Evolutionary conservation across 2,797 vertebrate genomes (phyloP).

Genomic region (Dipus sagitta): DNA sequence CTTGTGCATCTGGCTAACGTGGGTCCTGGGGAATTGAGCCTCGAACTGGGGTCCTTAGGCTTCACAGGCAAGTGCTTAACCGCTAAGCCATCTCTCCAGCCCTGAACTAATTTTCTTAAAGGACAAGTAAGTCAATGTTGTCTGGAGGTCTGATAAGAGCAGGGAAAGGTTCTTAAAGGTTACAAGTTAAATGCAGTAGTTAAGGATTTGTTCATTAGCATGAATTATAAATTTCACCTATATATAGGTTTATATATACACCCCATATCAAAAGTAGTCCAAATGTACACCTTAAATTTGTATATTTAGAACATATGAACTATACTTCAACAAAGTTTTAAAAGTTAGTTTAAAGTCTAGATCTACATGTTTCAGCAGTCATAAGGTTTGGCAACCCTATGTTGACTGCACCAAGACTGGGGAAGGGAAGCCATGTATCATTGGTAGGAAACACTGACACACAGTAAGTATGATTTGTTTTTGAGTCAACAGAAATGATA

Average conservation of each 20-base stretch:
- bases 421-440: not conserved
- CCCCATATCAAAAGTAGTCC: not conserved
- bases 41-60: too few species aligned
- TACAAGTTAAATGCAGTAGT: not conserved
- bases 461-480: not conserved
- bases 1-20: too few species aligned
- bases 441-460: not conserved
- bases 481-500: not conserved
- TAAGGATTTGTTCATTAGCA: not conserved
- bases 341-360: not conserved
- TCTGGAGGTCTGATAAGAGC: not conserved
- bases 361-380: not conserved
- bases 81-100: too few species aligned
- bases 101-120: not conserved
- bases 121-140: not conserved
- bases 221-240: not conserved
- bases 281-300: not conserved
- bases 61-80: too few species aligned
- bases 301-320: not conserved
- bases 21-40: too few species aligned
- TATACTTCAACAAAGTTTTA: not conserved
- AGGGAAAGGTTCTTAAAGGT: not conserved
- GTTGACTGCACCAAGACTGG: not conserved
- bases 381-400: not conserved
- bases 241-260: not conserved